A percentile compares a stretch with the other conserved stretches of the same genome.
phyloP scores from a whole-genome alignment of 2,888 invertebrate genomes.

The Xylota segnis region DNA sequence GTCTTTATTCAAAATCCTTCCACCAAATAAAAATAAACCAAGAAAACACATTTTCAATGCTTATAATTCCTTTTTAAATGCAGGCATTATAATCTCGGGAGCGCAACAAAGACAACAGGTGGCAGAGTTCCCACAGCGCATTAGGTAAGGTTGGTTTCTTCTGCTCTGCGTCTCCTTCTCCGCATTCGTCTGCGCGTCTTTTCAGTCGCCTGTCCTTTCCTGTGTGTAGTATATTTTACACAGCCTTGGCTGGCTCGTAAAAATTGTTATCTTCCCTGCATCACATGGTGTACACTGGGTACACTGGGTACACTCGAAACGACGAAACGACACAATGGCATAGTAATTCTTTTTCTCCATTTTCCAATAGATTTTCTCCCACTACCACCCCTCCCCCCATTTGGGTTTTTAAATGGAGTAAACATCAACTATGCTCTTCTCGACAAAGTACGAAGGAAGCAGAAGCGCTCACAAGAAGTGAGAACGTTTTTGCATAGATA shows the following conservation, averaged over 20 bases:
- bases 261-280: constrained; percentile 69
- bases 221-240: constrained; percentile 4
- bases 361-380: constrained; percentile 65
- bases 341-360: constrained; percentile 45
- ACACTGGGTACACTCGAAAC: background rate
- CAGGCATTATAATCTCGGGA: constrained; percentile 75
- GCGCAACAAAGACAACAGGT: constrained; percentile 77
- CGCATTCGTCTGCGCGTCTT: background rate
- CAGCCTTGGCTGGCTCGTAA: constrained; percentile 63
- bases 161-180: background rate
- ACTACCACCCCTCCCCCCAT: background rate
- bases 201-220: background rate
- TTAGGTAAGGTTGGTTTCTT: constrained; percentile 70
- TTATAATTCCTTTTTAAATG: constrained; percentile 77
- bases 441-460: constrained; percentile 27
- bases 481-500: constrained; percentile 61
- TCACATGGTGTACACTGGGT: constrained; percentile 60
- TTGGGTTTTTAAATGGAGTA: constrained; percentile 64
- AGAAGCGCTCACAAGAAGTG: constrained; percentile 52
- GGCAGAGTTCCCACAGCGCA: constrained; percentile 71
- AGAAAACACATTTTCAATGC: constrained; percentile 70
- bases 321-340: constrained; percentile 39
- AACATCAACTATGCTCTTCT: constrained; percentile 58
- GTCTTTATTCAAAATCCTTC: constrained; percentile 51
- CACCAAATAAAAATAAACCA: constrained; percentile 39